Evolutionary conservation across 2,113 vertebrate species (phyloP).

Genomic region (Morone saxatilis): DNA sequence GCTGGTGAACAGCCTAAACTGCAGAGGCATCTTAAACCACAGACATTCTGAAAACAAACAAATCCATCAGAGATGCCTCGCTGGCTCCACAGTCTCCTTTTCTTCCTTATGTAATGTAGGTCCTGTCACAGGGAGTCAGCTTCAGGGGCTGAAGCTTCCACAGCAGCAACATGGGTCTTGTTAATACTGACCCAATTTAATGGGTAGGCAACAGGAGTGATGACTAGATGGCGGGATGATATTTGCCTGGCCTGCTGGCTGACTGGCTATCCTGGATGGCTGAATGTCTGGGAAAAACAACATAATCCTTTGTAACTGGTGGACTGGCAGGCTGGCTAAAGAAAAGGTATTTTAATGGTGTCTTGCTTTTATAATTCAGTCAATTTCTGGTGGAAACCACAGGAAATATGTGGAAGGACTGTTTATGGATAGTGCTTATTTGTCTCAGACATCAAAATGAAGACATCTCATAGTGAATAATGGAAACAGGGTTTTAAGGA

Average conservation of each 20-base stretch:
- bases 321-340: neutral
- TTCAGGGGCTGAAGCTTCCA: slow-evolving; percentile 68
- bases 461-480: neutral
- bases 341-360: neutral
- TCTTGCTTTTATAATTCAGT: slow-evolving; percentile 13
- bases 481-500: neutral
- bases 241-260: slow-evolving; percentile 36
- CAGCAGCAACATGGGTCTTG: slow-evolving; percentile 71
- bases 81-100: slow-evolving; percentile 56
- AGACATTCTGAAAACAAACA: slow-evolving; percentile 67
- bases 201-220: slow-evolving; percentile 65
- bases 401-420: neutral
- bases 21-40: slow-evolving; percentile 39
- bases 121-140: slow-evolving; percentile 80
- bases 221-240: slow-evolving; percentile 45
- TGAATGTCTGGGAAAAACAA: slow-evolving; percentile 29
- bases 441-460: neutral
- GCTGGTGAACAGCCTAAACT: slow-evolving; percentile 43
- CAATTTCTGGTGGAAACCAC: neutral
- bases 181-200: slow-evolving; percentile 81
- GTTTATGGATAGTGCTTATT: slow-evolving; percentile 1
- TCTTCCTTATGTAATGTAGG: slow-evolving; percentile 76
- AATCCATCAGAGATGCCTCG: slow-evolving; percentile 70
- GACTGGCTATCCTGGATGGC: slow-evolving; percentile 35
- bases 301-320: slow-evolving; percentile 13